phyloP scores from a whole-genome alignment of 2,797 vertebrate genomes.

The Loris lydekkerianus region DNA sequence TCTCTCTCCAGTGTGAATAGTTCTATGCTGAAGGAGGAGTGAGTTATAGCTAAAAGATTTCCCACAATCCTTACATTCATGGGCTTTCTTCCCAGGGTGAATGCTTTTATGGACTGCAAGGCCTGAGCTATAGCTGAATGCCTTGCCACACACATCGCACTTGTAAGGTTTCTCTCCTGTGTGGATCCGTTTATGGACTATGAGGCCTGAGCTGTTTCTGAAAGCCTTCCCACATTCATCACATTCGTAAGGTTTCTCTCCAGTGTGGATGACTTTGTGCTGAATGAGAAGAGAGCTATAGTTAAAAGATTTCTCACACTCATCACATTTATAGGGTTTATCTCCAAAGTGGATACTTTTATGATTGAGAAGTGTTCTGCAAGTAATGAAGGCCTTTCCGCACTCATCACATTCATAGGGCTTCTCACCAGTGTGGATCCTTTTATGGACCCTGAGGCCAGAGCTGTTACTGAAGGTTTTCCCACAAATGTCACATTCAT shows the following conservation, averaged over 20 bases:
- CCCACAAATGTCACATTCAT: conserved; percentile 85
- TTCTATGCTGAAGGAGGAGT: conserved; percentile 83
- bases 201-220: conserved; percentile 84
- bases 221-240: conserved; percentile 85
- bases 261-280: conserved; percentile 86
- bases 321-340: conserved; percentile 86
- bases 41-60: conserved; percentile 85
- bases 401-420: conserved; percentile 84
- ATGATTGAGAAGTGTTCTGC: conserved; percentile 83
- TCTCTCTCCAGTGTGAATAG: conserved; percentile 84
- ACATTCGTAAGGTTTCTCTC: conserved; percentile 85
- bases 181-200: conserved; percentile 85
- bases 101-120: conserved; percentile 85
- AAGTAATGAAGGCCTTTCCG: conserved; percentile 84
- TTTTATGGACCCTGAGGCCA: conserved; percentile 82
- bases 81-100: conserved; percentile 83
- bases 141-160: conserved; percentile 84
- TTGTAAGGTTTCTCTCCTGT: conserved; percentile 85
- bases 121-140: conserved; percentile 83
- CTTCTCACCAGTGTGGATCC: conserved; percentile 84
- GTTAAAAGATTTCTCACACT: conserved; percentile 85
- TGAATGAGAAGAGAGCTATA: conserved; percentile 85
- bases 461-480: conserved; percentile 85
- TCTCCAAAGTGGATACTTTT: conserved; percentile 85
- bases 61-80: conserved; percentile 82